phyloP scores from a whole-genome alignment of 2,888 invertebrate species.

The Drosophila meridiana region DNA sequence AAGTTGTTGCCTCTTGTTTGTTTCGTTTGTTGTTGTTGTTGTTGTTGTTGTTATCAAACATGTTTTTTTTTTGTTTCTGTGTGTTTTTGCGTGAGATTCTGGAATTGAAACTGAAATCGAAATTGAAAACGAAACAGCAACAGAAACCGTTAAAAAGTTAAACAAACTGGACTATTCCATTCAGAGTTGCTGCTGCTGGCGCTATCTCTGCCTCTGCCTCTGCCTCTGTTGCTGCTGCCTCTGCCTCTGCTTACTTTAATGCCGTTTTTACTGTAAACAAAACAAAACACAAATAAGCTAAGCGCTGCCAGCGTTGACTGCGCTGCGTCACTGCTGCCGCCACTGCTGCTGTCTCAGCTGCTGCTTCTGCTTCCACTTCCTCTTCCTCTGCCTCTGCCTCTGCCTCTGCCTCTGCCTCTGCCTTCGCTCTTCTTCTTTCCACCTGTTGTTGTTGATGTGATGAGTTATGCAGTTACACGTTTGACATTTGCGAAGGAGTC shows the following conservation, averaged over 20 bases:
- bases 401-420: constrained; percentile 21
- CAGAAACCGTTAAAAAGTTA: constrained; percentile 7
- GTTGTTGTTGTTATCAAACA: constrained; percentile 40
- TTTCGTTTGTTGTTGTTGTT: constrained; percentile 51
- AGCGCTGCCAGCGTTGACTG: constrained; percentile 24
- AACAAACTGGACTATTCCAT: constrained; percentile 43
- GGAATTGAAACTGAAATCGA: constrained; percentile 49
- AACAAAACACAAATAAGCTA: constrained; percentile 40
- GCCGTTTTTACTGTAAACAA: constrained; percentile 41
- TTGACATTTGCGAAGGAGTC: constrained; percentile 84
- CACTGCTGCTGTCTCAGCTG: constrained; percentile 5
- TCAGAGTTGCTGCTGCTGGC: constrained; percentile 24
- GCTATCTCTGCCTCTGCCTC: neutral
- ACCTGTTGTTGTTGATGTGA: constrained; percentile 73
- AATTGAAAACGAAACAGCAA: constrained; percentile 19
- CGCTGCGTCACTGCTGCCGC: constrained; percentile 25
- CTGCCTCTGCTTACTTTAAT: constrained; percentile 14
- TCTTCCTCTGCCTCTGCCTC: constrained; percentile 27
- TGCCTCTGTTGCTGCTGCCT: neutral
- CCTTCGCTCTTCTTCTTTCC: constrained; percentile 49
- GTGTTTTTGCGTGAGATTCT: constrained; percentile 23
- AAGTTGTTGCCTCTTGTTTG: constrained; percentile 48
- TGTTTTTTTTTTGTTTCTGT: constrained; percentile 36
- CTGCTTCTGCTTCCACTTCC: constrained; percentile 31
- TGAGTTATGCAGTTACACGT: constrained; percentile 82